A percentile compares a stretch with the other conserved stretches of the same genome.
phyloP scores from a whole-genome alignment of 2,888 invertebrate genomes.

The Spilarctia lutea region DNA sequence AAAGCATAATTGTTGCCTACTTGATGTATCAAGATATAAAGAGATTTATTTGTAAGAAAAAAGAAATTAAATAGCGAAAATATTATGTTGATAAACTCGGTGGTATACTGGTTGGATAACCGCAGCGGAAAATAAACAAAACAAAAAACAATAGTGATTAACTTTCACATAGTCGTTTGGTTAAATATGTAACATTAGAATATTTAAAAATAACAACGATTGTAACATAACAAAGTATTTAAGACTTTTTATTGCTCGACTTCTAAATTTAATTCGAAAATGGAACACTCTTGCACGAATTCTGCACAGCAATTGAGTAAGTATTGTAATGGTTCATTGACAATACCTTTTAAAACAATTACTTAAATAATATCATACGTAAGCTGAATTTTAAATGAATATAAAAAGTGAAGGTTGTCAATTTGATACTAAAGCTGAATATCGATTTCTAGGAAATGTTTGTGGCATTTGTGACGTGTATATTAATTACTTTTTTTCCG shows the following conservation, averaged over 20 bases:
- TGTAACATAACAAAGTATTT: neutral
- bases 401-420: neutral
- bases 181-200: neutral
- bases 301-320: neutral
- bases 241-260: slow-evolving; percentile 5
- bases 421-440: neutral
- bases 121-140: neutral
- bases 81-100: neutral
- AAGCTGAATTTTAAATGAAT: neutral
- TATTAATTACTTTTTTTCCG: neutral
- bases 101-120: neutral
- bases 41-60: neutral
- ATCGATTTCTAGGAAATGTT: slow-evolving; percentile 2
- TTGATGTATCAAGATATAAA: neutral
- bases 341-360: neutral
- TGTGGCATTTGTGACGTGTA: neutral
- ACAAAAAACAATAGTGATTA: neutral
- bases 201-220: neutral
- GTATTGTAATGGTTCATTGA: neutral
- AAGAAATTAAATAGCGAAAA: neutral
- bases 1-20: neutral
- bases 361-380: neutral
- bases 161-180: slow-evolving; percentile 6
- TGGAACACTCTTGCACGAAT: neutral
- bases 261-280: neutral